Conservation (phyloP, 2,797 vertebrate genomes). For the Zenarchopterus dispar region DNA sequence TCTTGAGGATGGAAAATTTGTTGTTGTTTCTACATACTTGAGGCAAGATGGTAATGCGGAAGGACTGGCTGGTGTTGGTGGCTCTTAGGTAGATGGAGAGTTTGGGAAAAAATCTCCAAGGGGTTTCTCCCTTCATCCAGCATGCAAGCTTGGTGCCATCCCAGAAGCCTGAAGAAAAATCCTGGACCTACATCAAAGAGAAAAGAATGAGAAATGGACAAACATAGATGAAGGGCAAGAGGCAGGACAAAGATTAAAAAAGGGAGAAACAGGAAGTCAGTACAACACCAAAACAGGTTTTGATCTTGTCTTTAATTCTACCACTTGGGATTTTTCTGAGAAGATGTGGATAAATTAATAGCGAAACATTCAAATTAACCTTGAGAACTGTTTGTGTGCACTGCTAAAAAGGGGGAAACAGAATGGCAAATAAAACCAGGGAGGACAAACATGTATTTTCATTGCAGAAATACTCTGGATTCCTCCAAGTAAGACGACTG, state of each 20-base stretch:
- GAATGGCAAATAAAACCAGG: conserved; percentile 4
- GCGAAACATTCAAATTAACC: conserved; percentile 54
- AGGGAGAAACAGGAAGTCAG: conserved; percentile 40
- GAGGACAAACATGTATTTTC: conserved; percentile 6
- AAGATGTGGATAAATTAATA: conserved; percentile 25
- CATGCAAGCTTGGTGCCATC: conserved; percentile 93
- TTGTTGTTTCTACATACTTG: conserved; percentile 83
- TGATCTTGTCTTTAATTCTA: conserved; percentile 42
- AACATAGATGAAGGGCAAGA: conserved; percentile 4
- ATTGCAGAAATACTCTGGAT: conserved; percentile 12
- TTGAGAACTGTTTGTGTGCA: conserved; percentile 32
- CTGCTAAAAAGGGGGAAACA: conserved; percentile 25
- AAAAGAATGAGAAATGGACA: not conserved
- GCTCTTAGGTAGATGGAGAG: conserved; percentile 94
- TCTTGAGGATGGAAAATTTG: not conserved
- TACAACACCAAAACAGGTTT: conserved; percentile 21
- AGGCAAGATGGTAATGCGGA: conserved; percentile 92
- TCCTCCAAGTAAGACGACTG: conserved; percentile 33
- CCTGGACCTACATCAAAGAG: conserved; percentile 83
- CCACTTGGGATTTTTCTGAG: conserved; percentile 42
- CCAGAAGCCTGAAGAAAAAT: conserved; percentile 94
- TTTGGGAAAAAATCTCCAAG: conserved; percentile 95
- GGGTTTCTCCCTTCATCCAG: conserved; percentile 89
- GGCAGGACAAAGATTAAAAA: conserved; percentile 6
- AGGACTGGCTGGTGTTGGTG: conserved; percentile 92